Conservation (phyloP, 2,113 vertebrate species). For the Pelodiscus sinensis region DNA sequence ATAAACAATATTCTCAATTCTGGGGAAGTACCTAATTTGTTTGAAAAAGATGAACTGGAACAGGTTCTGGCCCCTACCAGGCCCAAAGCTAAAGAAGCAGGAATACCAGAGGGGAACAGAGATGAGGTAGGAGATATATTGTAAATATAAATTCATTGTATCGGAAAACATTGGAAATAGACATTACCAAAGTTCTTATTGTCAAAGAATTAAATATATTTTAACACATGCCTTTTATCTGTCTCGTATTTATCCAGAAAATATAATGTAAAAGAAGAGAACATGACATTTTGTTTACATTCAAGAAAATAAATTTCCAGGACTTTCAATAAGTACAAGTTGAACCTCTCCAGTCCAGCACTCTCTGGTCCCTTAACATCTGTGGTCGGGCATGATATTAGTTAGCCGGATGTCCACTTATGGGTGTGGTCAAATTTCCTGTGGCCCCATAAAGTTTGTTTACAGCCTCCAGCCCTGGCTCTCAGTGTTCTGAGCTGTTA, state of each 20-base stretch:
- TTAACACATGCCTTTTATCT: background rate
- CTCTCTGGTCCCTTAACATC: too few species aligned
- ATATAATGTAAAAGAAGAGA: background rate
- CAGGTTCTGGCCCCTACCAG: slow-evolving; percentile 82
- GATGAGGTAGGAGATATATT: slow-evolving; percentile 81
- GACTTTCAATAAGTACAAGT: background rate
- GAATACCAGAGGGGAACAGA: slow-evolving; percentile 85
- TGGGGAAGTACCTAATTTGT: slow-evolving; percentile 86
- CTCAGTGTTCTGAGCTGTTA: too few species aligned
- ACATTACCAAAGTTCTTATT: background rate
- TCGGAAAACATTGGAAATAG: background rate
- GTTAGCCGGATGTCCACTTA: too few species aligned
- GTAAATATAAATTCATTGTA: background rate
- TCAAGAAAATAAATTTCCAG: background rate
- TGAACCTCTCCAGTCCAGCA: too few species aligned
- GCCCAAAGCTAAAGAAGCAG: slow-evolving; percentile 85
- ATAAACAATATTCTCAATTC: slow-evolving; percentile 89
- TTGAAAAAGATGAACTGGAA: slow-evolving; percentile 88
- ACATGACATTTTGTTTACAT: background rate
- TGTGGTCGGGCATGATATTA: too few species aligned
- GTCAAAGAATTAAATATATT: background rate
- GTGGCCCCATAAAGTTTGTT: too few species aligned
- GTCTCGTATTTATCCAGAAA: background rate
- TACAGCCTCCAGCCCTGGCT: too few species aligned
- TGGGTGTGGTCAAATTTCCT: too few species aligned